Percentiles rank a stretch among this genome's conserved stretches.
Conservation (phyloP, 2,113 vertebrate genomes). For the Delphinapterus leucas region DNA sequence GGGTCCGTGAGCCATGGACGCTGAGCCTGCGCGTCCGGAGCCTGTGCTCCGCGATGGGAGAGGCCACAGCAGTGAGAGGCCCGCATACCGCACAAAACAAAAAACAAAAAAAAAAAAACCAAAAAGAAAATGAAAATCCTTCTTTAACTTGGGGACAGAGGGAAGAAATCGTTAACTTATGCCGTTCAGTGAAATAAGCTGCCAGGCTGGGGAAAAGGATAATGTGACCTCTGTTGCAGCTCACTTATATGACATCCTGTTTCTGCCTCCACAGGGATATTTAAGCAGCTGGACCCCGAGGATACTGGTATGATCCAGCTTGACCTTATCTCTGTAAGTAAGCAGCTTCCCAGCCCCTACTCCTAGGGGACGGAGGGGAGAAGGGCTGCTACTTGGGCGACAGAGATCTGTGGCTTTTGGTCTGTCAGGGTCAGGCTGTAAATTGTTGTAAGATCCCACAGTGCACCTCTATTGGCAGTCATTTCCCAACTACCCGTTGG, state of each 20-base stretch:
- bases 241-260: background rate
- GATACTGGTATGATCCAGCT: slow-evolving; percentile 82
- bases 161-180: background rate
- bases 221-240: accelerated
- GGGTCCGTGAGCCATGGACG: too few relatives aligned
- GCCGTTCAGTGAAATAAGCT: background rate
- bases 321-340: slow-evolving; percentile 82
- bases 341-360: background rate
- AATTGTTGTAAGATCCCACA: background rate
- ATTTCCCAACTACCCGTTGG: background rate
- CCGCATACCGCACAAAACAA: too few relatives aligned
- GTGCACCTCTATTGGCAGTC: background rate
- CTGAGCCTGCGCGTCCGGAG: too few relatives aligned
- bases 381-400: background rate
- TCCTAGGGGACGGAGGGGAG: background rate
- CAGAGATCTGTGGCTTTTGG: background rate
- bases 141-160: background rate
- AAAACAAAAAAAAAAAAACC: too few relatives aligned
- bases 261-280: slow-evolving; percentile 80
- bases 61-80: too few relatives aligned
- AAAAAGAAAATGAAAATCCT: background rate
- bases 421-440: background rate
- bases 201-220: accelerated
- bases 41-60: too few relatives aligned
- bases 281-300: slow-evolving; percentile 84